A percentile compares a stretch with the other conserved stretches of the same genome.
Conservation (phyloP, 2,888 invertebrate species). For the Blomia tropicalis region DNA sequence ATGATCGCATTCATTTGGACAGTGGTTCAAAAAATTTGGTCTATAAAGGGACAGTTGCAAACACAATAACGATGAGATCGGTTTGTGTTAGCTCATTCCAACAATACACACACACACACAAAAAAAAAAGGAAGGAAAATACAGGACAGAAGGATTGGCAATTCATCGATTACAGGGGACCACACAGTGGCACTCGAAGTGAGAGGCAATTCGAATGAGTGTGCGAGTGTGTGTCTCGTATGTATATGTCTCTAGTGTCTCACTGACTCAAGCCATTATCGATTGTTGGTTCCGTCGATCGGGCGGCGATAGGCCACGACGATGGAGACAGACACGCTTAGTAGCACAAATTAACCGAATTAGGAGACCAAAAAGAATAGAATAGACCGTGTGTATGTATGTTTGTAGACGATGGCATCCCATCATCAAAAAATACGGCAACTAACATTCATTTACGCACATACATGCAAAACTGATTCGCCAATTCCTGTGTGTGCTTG, state of each 20-base stretch:
- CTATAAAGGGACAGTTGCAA: no score
- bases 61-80: no score
- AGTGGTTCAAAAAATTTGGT: no score
- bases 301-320: slow-evolving; percentile 2
- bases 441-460: no score
- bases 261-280: slow-evolving; percentile 3
- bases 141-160: slow-evolving; percentile 2
- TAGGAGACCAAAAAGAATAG: no score
- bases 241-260: no score
- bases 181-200: not conserved
- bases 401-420: not conserved
- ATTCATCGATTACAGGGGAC: slow-evolving; percentile 4
- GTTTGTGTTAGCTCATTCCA: no score
- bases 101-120: no score
- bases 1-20: no score
- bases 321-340: slow-evolving; percentile 7
- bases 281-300: slow-evolving; percentile 10
- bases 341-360: slow-evolving; percentile 15
- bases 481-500: not conserved
- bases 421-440: no score
- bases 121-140: no score
- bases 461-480: no score
- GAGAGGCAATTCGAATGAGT: not conserved
- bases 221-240: not conserved
- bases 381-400: not conserved